Evolutionary conservation across 1,140 invertebrate species (phyloP).

Genomic region (Orchesella cincta): DNA sequence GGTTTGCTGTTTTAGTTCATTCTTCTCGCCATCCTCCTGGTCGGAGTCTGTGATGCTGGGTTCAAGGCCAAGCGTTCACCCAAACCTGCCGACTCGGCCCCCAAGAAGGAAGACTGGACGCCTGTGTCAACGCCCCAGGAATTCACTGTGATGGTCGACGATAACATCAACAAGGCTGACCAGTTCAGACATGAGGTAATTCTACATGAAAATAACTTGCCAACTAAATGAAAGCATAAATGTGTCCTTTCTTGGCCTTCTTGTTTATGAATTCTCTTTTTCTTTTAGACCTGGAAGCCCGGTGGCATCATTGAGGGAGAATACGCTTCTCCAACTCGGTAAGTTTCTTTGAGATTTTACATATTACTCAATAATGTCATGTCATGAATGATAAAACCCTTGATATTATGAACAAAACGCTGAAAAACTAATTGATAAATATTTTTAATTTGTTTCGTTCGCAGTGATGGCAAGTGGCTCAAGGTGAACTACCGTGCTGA

Average conservation of each 20-base stretch:
- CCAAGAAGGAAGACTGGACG: not conserved
- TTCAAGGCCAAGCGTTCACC: not conserved
- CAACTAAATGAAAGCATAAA: too few species aligned
- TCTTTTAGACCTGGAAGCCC: slow-evolving; percentile 23
- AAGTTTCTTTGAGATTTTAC: not conserved
- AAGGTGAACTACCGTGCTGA: slow-evolving; percentile 34
- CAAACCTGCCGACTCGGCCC: not conserved
- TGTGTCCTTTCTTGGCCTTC: too few species aligned
- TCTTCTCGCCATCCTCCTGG: not conserved
- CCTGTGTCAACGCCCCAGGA: slow-evolving; percentile 25
- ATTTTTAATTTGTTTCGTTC: not conserved
- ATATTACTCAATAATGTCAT: too few species aligned
- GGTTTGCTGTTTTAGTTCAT: not conserved
- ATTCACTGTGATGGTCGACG: slow-evolving; percentile 33
- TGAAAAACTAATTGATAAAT: not conserved
- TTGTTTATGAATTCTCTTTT: too few species aligned
- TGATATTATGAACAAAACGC: too few species aligned
- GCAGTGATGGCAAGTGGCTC: slow-evolving; percentile 27
- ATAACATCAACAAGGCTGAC: slow-evolving; percentile 40
- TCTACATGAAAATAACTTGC: too few species aligned
- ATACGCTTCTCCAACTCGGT: slow-evolving; percentile 12
- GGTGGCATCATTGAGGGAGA: slow-evolving; percentile 20
- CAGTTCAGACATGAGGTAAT: slow-evolving; percentile 31
- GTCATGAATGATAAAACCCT: too few species aligned
- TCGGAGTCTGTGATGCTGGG: not conserved